Base-by-base conservation (phyloP, 2,113 vertebrate genomes). In the Malaclemys terrapin region DNA sequence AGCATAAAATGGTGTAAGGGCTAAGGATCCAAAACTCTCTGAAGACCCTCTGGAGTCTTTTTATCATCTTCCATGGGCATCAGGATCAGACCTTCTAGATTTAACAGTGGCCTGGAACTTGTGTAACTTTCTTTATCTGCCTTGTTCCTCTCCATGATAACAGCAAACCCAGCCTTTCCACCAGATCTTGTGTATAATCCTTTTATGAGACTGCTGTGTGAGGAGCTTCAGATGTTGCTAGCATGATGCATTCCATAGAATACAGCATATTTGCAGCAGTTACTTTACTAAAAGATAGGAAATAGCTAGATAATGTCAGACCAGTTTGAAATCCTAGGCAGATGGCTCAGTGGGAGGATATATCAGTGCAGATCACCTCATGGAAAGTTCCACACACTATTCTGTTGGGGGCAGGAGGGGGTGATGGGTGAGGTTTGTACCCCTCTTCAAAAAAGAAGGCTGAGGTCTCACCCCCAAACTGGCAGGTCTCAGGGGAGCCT, bases 191-290 rank as follows among this genome's bases (percentile, higher is more conserved):
- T 4, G 22, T 54, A 42, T 11, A 87, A 16, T 42, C 45, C 80
- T 80, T 50, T 52, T 56, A 29, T 59, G 42, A 50, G 31, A 35
- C 7, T 76, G 84, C 22, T 56, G 90, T 90, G 76, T 85, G 82
- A 96, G 93, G 85, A 78, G 80, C 10, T 10, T 91, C 87, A 91
- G 94, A 87, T 49, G 82, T 56, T 87, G 76, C 65, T 79, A 54
- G 25, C 1, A 0, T 1, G 11, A 82, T 52, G 56, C 27, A 9
- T 35, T 79, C 54, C 2, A 1, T n/a, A 0, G 65, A 75, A 45
- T 82, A 25, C 52, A 75, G 25, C 90, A 92, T 54, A 22, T 35
- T 49, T 29, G 22, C 47, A 27, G 49, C 38, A 10, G 80, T 14
- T 35, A 56, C 31, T 85, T 53, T 80, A 14, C 69, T 27, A 17